Evolutionary conservation across 2,888 invertebrate genomes (phyloP), one percentile per base, ranked within the genome.

Genomic region (Habroteleia sp.): DNA sequence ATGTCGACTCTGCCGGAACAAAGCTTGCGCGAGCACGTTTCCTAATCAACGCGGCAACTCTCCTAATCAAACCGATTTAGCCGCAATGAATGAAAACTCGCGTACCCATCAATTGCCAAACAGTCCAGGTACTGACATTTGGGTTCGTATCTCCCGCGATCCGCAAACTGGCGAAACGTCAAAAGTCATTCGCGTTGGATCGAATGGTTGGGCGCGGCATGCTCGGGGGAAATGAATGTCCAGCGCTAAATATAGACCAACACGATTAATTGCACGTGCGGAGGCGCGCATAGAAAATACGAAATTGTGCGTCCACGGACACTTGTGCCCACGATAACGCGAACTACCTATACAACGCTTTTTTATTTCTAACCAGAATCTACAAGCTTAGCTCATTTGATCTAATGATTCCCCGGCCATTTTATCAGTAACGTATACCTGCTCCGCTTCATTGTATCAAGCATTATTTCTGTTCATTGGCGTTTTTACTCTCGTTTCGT

Each of bases 211-310:
- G 39, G 42, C 35, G 56, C 63, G 56, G 50, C 41, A 41, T 13
- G 46, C 52, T 56, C 54, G 25, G 31, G 52, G 56, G 52, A 60
- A 72, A 46, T 66, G 60, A 66, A 66, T 66, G 73, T 62, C 33
- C 52, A 35, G 7, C 39, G 48, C 66, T 74, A 62, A 54, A 66
- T 62, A 66, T 44, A 73, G 65, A 66, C 66, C 16, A 60, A 52
- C 54, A 33, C 60, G 60, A 46, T 39, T 66, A 60, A 73, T 73
- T 73, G 65, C 60, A 37, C 14, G 44, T 16, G 63, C 65, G 44
- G 63, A 65, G 72, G 72, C 46, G 66, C 39, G 56, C 50, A 46
- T 66, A 60, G 16, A 60, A 65, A 73, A 73, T 50, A 54, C 48
- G 27, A 66, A 73, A 66, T 60, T 41, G 44, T 35, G 42, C 10